phyloP scores from a whole-genome alignment of 2,113 vertebrate species.

The Archilochus colubris region DNA sequence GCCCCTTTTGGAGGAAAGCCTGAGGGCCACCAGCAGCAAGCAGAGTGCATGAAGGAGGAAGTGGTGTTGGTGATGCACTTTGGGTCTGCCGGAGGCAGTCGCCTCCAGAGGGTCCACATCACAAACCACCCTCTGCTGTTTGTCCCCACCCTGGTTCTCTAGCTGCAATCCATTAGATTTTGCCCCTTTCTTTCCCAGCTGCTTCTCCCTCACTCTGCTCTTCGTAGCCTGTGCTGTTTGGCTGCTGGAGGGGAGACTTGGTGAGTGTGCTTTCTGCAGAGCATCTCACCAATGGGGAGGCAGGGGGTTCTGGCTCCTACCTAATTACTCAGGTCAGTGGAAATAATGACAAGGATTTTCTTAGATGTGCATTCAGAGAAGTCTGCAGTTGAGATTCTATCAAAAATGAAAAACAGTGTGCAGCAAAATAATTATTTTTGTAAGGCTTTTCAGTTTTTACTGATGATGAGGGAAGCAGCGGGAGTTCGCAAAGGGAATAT shows the following conservation, averaged over 20 bases:
- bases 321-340: conserved; percentile 66
- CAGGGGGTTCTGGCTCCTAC: conserved; percentile 31
- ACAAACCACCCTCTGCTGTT: fast-evolving
- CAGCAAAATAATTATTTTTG: conserved; percentile 74
- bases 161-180: background rate
- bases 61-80: fast-evolving
- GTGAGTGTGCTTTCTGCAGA: background rate
- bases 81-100: background rate
- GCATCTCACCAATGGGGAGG: background rate
- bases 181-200: background rate
- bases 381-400: conserved; percentile 53
- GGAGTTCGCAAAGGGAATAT: conserved; percentile 51
- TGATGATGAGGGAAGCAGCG: conserved; percentile 9
- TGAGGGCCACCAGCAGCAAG: fast-evolving
- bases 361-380: conserved; percentile 58
- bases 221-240: background rate
- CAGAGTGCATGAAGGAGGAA: background rate
- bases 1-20: background rate
- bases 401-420: conserved; percentile 63
- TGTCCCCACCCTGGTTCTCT: background rate
- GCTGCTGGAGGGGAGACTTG: background rate
- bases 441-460: conserved; percentile 59
- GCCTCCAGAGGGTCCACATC: background rate
- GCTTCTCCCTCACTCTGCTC: background rate
- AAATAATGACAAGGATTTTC: conserved; percentile 64